Evolutionary conservation across 2,113 vertebrate genomes (phyloP).

Genomic region (Carassius gibelio): DNA sequence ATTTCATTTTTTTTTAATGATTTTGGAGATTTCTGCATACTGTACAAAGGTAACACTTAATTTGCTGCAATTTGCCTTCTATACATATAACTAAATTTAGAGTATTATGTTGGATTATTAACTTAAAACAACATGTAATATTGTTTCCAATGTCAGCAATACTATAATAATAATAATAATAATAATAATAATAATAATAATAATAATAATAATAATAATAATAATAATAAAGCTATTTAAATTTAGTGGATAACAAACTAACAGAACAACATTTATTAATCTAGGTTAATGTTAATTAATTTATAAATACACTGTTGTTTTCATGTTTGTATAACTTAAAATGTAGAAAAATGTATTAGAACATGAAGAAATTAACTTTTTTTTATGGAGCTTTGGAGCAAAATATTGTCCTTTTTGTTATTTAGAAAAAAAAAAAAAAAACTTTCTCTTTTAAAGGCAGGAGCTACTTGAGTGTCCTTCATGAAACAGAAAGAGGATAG

Average conservation of each 20-base stretch:
- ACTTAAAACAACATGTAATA: too few species aligned
- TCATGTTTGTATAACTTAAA: not conserved
- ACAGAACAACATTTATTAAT: not conserved
- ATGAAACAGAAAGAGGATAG: slow-evolving; percentile 10
- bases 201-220: not conserved
- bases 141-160: too few species aligned
- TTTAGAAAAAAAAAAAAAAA: not conserved
- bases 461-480: slow-evolving; percentile 14
- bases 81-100: too few species aligned
- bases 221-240: too few species aligned
- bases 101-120: too few species aligned
- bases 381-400: not conserved
- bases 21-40: too few species aligned
- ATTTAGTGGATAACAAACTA: not conserved
- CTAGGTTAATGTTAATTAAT: not conserved
- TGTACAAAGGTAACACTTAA: too few species aligned
- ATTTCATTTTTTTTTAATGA: too few species aligned
- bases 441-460: not conserved
- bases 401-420: not conserved
- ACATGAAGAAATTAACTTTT: not conserved
- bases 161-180: not conserved
- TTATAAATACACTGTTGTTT: not conserved
- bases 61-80: too few species aligned
- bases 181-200: too few species aligned
- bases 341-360: not conserved